These are phyloP conservation scores for Heliconius congener DNA, from an alignment of 1,140 invertebrate genomes.

Conservation along the genomic window DNA sequence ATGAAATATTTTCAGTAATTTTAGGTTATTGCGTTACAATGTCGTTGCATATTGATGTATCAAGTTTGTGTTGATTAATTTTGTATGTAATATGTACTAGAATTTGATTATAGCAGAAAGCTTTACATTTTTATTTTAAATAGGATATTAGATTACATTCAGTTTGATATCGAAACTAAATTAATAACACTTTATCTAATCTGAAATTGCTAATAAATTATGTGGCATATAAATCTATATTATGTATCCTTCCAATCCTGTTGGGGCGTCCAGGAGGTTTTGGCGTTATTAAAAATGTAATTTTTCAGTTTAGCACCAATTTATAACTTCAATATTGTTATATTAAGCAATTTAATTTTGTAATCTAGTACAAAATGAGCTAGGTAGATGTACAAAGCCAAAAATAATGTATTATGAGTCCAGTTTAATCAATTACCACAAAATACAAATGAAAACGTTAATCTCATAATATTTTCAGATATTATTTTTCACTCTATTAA, in stretches of 20 bases:
- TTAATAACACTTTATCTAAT: background rate
- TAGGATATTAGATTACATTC: background rate
- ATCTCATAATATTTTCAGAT: no score
- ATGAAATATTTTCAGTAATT: slow-evolving; percentile 34
- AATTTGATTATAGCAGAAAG: background rate
- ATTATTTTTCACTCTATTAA: no score
- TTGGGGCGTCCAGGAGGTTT: background rate
- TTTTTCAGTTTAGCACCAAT: slow-evolving; percentile 23
- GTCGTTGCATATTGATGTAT: slow-evolving; percentile 15
- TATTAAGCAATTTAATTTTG: slow-evolving; percentile 15
- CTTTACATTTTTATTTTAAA: background rate
- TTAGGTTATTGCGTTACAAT: slow-evolving; percentile 24
- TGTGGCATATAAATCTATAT: background rate
- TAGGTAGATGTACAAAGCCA: background rate
- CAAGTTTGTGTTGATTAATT: background rate
- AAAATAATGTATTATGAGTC: background rate
- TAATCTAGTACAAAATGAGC: slow-evolving; percentile 1
- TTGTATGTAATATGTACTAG: background rate
- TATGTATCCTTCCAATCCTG: background rate
- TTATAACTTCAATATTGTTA: slow-evolving; percentile 12
- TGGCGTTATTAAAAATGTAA: slow-evolving; percentile 24
- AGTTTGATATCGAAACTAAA: background rate
- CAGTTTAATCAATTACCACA: no score
- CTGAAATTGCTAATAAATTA: background rate
- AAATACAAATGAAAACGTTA: no score